A percentile compares a stretch with the other conserved stretches of the same genome.
These are phyloP conservation scores for Eupithecia centaureata DNA, from an alignment of 2,888 invertebrate genomes.

Conservation along the genomic window DNA sequence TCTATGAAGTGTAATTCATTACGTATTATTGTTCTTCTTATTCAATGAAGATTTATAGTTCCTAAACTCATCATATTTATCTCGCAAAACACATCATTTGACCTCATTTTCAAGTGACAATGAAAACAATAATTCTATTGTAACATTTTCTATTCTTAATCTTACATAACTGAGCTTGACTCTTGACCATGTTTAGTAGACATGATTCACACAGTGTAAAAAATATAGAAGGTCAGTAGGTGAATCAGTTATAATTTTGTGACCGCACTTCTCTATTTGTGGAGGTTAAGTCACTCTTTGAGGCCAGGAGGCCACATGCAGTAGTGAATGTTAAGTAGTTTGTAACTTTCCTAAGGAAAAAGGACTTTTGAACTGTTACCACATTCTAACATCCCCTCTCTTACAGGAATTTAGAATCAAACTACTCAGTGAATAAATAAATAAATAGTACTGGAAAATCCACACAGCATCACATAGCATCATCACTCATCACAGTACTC, in stretches of 20 bases:
- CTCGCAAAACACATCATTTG: conserved; percentile 1
- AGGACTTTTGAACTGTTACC: background rate
- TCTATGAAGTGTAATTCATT: too few species aligned
- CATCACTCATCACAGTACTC: too few species aligned
- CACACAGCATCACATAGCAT: too few species aligned
- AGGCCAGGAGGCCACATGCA: conserved; percentile 23
- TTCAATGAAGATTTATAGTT: too few species aligned
- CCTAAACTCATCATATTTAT: background rate
- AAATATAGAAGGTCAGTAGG: conserved; percentile 47
- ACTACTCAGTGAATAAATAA: too few species aligned
- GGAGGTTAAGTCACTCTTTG: conserved; percentile 43
- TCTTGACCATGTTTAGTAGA: conserved; percentile 46
- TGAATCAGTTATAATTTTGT: conserved; percentile 39
- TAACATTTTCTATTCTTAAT: conserved; percentile 9
- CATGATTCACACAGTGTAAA: conserved; percentile 46
- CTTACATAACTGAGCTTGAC: conserved; percentile 46
- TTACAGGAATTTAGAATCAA: too few species aligned
- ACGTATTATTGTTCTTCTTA: too few species aligned
- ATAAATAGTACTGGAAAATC: too few species aligned
- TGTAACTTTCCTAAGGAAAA: background rate
- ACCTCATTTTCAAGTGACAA: conserved; percentile 11
- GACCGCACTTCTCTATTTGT: conserved; percentile 41
- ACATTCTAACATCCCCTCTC: too few species aligned
- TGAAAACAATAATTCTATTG: conserved; percentile 25
- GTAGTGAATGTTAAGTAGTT: conserved; percentile 18